Conservation (phyloP, 1,140 invertebrate genomes). For the Drosophila nasuta region DNA sequence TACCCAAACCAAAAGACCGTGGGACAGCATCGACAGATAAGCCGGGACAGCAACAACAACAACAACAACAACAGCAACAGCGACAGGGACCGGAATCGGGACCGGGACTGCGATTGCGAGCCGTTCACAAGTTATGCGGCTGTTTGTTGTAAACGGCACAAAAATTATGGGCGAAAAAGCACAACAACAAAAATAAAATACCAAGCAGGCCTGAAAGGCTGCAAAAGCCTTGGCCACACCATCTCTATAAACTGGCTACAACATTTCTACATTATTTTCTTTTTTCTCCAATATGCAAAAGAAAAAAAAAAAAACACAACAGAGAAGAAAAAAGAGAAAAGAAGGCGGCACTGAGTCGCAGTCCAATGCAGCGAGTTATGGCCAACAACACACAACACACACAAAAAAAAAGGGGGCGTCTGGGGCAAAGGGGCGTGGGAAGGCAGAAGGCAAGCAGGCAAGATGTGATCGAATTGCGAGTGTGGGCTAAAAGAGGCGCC, state of each 20-base stretch:
- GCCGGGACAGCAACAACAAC: conserved; percentile 25
- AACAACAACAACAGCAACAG: no score
- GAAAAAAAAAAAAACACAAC: no score
- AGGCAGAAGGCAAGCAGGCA: not conserved
- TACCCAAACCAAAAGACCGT: conserved; percentile 32
- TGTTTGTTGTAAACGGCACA: conserved; percentile 78
- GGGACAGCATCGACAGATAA: conserved; percentile 65
- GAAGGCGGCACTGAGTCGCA: conserved; percentile 30
- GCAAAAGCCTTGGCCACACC: conserved; percentile 15
- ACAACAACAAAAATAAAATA: no score
- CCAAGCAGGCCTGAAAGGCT: conserved; percentile 62
- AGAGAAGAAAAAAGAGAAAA: conserved; percentile 39
- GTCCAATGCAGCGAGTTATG: conserved; percentile 4
- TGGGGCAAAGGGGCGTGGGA: not conserved
- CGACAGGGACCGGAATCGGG: not conserved
- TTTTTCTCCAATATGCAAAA: conserved; percentile 17
- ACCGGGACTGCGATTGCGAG: conserved; percentile 37
- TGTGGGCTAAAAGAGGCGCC: conserved; percentile 29
- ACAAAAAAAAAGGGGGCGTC: not conserved
- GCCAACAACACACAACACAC: not conserved
- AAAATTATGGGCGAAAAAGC: conserved; percentile 76
- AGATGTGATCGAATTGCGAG: conserved; percentile 37
- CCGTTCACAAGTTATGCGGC: conserved; percentile 68
- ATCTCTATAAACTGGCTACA: conserved; percentile 78
- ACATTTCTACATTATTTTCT: conserved; percentile 65